Evolutionary conservation across 1,140 invertebrate genomes (phyloP), one percentile per base, ranked within the genome.

Genomic region (Aphaenogaster ashmeadi): DNA sequence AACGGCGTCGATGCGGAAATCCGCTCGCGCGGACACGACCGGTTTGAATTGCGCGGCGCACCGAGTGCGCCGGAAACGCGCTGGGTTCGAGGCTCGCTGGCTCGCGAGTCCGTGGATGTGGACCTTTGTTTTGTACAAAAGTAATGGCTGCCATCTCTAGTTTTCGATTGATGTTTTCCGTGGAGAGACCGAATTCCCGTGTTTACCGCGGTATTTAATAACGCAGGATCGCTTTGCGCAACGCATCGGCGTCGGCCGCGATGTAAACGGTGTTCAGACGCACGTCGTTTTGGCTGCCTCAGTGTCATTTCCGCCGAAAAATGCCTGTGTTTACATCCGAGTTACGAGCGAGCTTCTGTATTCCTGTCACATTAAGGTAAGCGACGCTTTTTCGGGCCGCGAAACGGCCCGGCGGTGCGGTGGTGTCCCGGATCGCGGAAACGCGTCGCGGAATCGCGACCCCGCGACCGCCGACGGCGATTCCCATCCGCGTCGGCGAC

Each of bases 241-340:
- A 86, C 89, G 88, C 86, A 87, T 88, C 71, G 93, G 91, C 79
- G 86, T 92, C 86, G 77, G 71, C 87, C 90, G 92, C 90, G 87
- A 95, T 95, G 93, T 93, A 92, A 93, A 88, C 62, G 92, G 88
- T 91, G 85, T 91, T 90, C 87, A 75, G 47, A 66, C 69, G 74
- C 91, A 71, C 56, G 83, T 88, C 77, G 91, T 92, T 91, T 60
- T 87, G 92, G 88, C 91, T 94, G 94, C 91, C 92, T 88, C 93
- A 87, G 91, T 94, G 92, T 91, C 91, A 91, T 80, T 93, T 91
- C 64, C 62, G 83, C 89, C 58, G 81, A 92, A 95, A 95, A 94
- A 95, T 95, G 95, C 92, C 93, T 95, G 93, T 95, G 95, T 95
- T 95, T 95, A 95, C 95, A 95, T 95, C 92, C 88, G 92, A 95